Percentiles rank a stretch among this genome's conserved stretches.
Evolutionary conservation across 92 coral and sea anemone genomes (phyloP).

Genomic region (Desmophyllum pertusum): DNA sequence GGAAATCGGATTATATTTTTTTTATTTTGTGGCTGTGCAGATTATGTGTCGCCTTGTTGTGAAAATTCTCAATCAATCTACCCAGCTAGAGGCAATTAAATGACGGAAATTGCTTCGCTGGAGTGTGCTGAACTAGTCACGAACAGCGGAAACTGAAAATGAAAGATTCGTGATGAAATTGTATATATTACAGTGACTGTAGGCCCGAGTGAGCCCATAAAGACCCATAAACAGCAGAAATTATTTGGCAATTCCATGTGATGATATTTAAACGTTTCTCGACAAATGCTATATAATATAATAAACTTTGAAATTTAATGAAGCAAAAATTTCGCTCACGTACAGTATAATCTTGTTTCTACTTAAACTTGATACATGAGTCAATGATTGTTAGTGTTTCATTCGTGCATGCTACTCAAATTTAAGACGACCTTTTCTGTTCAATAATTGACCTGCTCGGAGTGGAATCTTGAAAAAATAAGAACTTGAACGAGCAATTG

Average conservation of each 20-base stretch:
- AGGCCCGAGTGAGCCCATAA: no score
- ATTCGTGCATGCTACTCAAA: background rate
- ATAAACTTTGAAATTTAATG: background rate
- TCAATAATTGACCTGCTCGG: background rate
- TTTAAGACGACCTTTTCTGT: background rate
- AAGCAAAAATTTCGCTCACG: background rate
- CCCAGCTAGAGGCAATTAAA: background rate
- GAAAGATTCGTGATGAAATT: background rate
- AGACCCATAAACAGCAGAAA: no score
- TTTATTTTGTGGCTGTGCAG: background rate
- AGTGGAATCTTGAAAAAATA: slow-evolving; percentile 2
- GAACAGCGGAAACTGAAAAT: no score
- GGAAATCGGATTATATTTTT: slow-evolving; percentile 9
- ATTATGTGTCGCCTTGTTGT: background rate
- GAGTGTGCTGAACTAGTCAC: slow-evolving; percentile 12
- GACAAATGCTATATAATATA: background rate
- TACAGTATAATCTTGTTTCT: background rate
- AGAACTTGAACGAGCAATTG: background rate
- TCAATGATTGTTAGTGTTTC: background rate
- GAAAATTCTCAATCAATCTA: background rate
- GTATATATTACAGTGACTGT: background rate
- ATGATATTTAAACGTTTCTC: background rate
- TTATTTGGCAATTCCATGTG: background rate
- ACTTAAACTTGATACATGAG: background rate
- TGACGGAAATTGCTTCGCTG: slow-evolving; percentile 7